Percentiles rank a stretch among this genome's conserved stretches.
phyloP scores from a whole-genome alignment of 2,113 vertebrate genomes.

The Actenoides lindsayi region DNA sequence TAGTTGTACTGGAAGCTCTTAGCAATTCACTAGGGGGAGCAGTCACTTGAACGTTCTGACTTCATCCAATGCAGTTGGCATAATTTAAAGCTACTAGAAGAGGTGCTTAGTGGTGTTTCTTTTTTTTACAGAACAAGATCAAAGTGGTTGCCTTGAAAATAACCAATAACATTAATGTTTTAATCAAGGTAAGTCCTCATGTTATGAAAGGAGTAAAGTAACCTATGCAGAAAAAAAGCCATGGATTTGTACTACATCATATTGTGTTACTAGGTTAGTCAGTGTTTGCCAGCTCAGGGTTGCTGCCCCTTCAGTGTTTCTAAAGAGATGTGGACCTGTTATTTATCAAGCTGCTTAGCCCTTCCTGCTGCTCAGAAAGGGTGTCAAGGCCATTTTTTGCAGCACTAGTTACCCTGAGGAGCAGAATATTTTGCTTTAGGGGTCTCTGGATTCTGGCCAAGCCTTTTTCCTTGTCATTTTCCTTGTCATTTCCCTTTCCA shows the following conservation, averaged over 20 bases:
- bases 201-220: background rate
- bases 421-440: background rate
- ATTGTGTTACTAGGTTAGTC: background rate
- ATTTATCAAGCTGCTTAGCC: background rate
- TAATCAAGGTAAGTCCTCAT: slow-evolving; percentile 90
- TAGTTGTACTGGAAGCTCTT: background rate
- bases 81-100: background rate
- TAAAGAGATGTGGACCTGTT: background rate
- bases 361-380: background rate
- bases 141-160: slow-evolving; percentile 99
- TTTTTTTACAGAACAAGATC: slow-evolving; percentile 92
- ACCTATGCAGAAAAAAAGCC: background rate
- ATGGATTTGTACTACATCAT: background rate
- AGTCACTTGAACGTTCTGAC: background rate
- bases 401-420: background rate
- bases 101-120: background rate
- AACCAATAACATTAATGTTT: slow-evolving; percentile 98
- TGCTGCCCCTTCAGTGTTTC: background rate
- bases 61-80: background rate
- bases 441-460: background rate
- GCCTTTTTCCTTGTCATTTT: background rate
- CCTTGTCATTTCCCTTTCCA: background rate
- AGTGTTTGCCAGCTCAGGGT: background rate
- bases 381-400: background rate
- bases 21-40: background rate